phyloP scores from a whole-genome alignment of 2,797 vertebrate genomes.

The Ctenosaura bakeri region DNA sequence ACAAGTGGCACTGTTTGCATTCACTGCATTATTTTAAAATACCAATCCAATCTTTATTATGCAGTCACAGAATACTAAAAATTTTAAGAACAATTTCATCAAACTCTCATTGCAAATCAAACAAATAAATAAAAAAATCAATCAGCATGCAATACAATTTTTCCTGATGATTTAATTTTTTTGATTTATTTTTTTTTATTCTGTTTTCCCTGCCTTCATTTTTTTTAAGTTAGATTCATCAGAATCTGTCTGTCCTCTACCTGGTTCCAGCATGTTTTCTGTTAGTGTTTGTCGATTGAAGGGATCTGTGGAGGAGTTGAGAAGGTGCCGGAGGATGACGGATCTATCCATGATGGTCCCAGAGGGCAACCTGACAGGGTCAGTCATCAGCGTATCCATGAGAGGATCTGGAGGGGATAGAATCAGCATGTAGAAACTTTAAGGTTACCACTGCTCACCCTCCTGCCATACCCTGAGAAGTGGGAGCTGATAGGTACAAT shows the following conservation, averaged over 20 bases:
- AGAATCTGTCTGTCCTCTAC: slow-evolving; percentile 71
- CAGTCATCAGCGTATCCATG: slow-evolving; percentile 98
- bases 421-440: background rate
- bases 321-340: slow-evolving; percentile 95
- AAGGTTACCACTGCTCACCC: background rate
- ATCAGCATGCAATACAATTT: no score
- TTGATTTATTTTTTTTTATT: no score
- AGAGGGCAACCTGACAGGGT: slow-evolving; percentile 95
- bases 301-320: slow-evolving; percentile 98
- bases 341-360: slow-evolving; percentile 98
- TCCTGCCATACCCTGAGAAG: background rate
- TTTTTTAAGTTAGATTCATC: background rate
- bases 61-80: no score
- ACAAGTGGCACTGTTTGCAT: no score
- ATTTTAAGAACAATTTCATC: no score
- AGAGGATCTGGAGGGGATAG: slow-evolving; percentile 88
- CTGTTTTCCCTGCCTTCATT: no score
- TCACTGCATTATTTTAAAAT: no score
- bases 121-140: no score
- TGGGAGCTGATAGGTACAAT: background rate
- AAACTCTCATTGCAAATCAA: no score
- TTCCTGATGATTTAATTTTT: no score
- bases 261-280: slow-evolving; percentile 98
- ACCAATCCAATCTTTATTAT: no score
- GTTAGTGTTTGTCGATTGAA: slow-evolving; percentile 98